Conservation (phyloP, 1,140 invertebrate genomes). For the Parapsyche elsis region DNA sequence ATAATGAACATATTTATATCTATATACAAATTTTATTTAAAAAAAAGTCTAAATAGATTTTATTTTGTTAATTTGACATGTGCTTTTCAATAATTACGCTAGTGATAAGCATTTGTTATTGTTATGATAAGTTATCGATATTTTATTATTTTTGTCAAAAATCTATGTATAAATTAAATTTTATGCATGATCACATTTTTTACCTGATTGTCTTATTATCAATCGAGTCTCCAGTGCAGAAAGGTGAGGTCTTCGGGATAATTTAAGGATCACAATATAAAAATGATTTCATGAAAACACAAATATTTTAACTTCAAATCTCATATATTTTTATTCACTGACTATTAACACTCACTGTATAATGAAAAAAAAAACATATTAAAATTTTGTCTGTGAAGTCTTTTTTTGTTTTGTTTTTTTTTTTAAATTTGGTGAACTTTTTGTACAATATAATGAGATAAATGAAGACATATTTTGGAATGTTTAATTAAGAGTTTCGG, state of each 20-base stretch:
- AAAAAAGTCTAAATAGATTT: not conserved
- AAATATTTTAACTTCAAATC: constrained; percentile 54
- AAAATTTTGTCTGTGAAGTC: constrained; percentile 37
- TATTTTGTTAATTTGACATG: not conserved
- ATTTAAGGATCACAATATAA: constrained; percentile 17
- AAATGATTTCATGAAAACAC: constrained; percentile 46
- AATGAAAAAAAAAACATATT: constrained; percentile 50
- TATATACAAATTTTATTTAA: not conserved
- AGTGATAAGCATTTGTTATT: not conserved
- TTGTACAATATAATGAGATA: constrained; percentile 53
- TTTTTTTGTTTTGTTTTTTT: not conserved
- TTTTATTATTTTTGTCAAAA: not conserved
- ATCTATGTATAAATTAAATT: not conserved
- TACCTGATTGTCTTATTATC: constrained; percentile 29
- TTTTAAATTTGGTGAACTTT: constrained; percentile 41
- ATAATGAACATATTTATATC: not conserved
- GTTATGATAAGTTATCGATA: not conserved
- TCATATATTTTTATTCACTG: constrained; percentile 57
- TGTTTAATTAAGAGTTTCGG: constrained; percentile 38
- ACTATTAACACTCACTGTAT: constrained; percentile 57
- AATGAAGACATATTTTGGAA: constrained; percentile 41
- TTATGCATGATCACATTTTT: constrained; percentile 14
- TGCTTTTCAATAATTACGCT: not conserved
- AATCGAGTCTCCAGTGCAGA: not conserved
- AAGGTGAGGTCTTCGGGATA: constrained; percentile 38